These are phyloP conservation scores for Merops nubicus DNA, from an alignment of 2,113 vertebrate species.

Conservation along the genomic window DNA sequence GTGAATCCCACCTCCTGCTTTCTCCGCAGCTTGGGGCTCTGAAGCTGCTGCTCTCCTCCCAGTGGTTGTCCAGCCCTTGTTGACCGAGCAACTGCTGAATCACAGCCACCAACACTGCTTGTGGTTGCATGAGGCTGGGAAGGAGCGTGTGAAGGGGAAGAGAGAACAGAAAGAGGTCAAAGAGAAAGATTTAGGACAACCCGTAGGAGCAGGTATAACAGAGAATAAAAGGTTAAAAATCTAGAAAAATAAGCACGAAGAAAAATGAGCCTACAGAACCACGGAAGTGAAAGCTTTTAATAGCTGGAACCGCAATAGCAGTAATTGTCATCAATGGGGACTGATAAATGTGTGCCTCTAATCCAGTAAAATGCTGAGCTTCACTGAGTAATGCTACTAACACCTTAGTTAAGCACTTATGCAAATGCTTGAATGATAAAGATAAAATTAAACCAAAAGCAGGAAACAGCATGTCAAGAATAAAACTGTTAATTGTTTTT, in stretches of 20 bases:
- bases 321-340: slow-evolving; percentile 12
- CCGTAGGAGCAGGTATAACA: background rate
- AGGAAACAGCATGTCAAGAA: slow-evolving; percentile 39
- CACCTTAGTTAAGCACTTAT: slow-evolving; percentile 40
- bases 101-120: background rate
- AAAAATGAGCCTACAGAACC: background rate
- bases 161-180: background rate
- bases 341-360: background rate
- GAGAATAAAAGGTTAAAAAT: slow-evolving; percentile 6
- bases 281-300: slow-evolving; percentile 20
- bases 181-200: background rate
- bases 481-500: slow-evolving; percentile 54
- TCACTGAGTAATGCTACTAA: background rate
- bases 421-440: slow-evolving; percentile 28
- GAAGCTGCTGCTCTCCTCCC: background rate
- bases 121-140: background rate
- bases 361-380: background rate
- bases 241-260: background rate
- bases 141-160: background rate
- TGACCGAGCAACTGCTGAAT: background rate
- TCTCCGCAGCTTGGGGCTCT: fast-evolving
- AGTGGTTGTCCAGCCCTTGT: background rate
- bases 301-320: background rate
- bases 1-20: background rate
- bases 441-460: slow-evolving; percentile 31